phyloP scores from a whole-genome alignment of 1,140 invertebrate species.

The Bradynema listronoti region DNA sequence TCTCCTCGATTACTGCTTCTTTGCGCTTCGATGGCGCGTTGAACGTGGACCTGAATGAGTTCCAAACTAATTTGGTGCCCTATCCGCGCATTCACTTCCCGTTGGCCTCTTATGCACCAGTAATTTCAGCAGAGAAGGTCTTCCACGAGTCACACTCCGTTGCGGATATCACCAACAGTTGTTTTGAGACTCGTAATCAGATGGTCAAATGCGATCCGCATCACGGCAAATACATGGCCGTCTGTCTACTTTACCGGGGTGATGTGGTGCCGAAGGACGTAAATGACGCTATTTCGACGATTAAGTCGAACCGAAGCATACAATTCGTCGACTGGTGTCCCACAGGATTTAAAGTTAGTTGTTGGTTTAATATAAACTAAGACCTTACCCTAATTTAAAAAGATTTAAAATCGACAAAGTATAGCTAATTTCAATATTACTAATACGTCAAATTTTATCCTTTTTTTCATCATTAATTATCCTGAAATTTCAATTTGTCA shows the following conservation, averaged over 20 bases:
- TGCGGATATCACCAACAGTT: conserved; percentile 64
- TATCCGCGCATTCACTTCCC: conserved; percentile 66
- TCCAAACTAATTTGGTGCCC: conserved; percentile 67
- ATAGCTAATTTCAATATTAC: no score
- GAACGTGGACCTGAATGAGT: conserved; percentile 79
- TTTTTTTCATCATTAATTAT: no score
- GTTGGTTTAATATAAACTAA: conserved; percentile 73
- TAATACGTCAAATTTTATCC: no score
- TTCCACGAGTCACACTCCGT: conserved; percentile 72
- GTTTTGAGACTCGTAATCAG: conserved; percentile 48
- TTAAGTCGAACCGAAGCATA: conserved; percentile 60
- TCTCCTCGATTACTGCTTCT: conserved; percentile 76
- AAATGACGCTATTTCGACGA: conserved; percentile 50
- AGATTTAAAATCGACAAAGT: no score
- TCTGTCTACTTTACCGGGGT: conserved; percentile 60
- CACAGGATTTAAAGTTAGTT: conserved; percentile 30
- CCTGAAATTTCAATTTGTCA: no score
- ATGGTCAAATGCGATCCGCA: conserved; percentile 54
- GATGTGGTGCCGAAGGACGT: conserved; percentile 70
- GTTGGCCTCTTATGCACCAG: conserved; percentile 59
- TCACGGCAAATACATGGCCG: conserved; percentile 45
- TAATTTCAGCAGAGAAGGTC: conserved; percentile 74
- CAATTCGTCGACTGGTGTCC: conserved; percentile 42
- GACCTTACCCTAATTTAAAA: no score
- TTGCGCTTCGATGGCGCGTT: conserved; percentile 77